Conservation (phyloP, 2,113 vertebrate species). For the Corydoras sp. region DNA sequence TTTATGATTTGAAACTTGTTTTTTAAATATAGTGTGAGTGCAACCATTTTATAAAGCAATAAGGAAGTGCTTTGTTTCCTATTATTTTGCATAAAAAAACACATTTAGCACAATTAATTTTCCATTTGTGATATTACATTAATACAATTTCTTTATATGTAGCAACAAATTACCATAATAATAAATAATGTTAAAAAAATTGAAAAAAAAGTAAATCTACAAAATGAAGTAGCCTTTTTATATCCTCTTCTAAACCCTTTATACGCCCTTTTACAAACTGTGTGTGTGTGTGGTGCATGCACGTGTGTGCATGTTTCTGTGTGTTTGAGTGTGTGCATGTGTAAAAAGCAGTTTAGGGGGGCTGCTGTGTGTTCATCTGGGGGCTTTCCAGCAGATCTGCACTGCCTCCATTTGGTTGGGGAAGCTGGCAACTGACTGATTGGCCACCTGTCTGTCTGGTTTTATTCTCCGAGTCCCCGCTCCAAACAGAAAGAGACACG, state of each 20-base stretch:
- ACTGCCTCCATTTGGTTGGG: slow-evolving; percentile 46
- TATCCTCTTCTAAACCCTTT: background rate
- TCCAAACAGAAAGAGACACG: slow-evolving; percentile 26
- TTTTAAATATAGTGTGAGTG: too few relatives aligned
- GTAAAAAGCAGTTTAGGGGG: slow-evolving; percentile 24
- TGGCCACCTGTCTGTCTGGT: slow-evolving; percentile 72
- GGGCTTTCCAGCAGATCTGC: slow-evolving; percentile 60
- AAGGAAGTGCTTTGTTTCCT: too few relatives aligned
- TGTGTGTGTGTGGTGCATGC: slow-evolving; percentile 16
- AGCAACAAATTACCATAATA: background rate
- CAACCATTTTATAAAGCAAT: too few relatives aligned
- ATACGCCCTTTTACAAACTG: slow-evolving; percentile 39
- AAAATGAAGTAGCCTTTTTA: too few relatives aligned
- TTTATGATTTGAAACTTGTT: too few relatives aligned
- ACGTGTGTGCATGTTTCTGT: slow-evolving; percentile 19
- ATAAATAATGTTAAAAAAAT: background rate
- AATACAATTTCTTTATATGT: background rate
- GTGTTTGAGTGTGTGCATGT: slow-evolving; percentile 39
- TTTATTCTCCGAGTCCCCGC: slow-evolving; percentile 43
- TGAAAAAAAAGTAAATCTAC: too few relatives aligned
- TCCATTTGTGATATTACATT: too few relatives aligned
- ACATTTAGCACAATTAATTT: too few relatives aligned
- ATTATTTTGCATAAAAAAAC: too few relatives aligned
- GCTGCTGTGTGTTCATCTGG: slow-evolving; percentile 50
- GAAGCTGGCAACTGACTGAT: slow-evolving; percentile 59